Evolutionary conservation across 1,140 invertebrate genomes (phyloP), one percentile per base, ranked within the genome.

Genomic region (Drosophila subpulchrella): DNA sequence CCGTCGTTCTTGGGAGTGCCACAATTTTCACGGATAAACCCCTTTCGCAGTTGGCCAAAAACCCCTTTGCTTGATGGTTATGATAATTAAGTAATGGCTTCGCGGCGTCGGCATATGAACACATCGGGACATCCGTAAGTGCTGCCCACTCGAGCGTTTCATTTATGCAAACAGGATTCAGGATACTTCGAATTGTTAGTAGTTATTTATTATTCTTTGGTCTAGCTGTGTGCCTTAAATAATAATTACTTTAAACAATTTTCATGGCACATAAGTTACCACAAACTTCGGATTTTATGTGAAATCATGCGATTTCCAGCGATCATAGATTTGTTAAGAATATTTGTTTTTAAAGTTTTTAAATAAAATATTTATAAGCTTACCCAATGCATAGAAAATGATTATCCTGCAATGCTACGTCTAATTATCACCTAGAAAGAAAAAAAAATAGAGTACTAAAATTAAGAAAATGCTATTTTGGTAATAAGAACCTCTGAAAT

Each of bases 41-140:
- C 82, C 68, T 86, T 48, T 56, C 24, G 42, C 65, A 62, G 83
- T 81, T 85, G 74, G 63, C 81, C 76, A 59, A 76, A 80, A 81
- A 48, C 20, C 56, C 38, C 36, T 55, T 13, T 60, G 47, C 61
- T 44, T 56, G 36, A 42, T 75, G 76, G 84, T 81, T 88, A 81
- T 81, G 72, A 88, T 88, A 88, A 88, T 88, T 88, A 88, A 89
- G 84, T 88, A 88, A 88, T 88, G 84, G 81, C 59, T 84, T 56
- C 67, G 59, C 62, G 77, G 50, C 79, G 44, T 50, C 63, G 58
- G 47, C 66, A 72, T 48, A 62, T 55, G 57, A 44, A 53, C 75
- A 44, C 58, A 15, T 63, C 48, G 38, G 59, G 59, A 50, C 56
- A 42, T 58, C 48, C 84, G 62, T 83, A 89, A 88, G 76, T 88